phyloP scores from a whole-genome alignment of 2,113 vertebrate genomes.

The Zapornia atra region DNA sequence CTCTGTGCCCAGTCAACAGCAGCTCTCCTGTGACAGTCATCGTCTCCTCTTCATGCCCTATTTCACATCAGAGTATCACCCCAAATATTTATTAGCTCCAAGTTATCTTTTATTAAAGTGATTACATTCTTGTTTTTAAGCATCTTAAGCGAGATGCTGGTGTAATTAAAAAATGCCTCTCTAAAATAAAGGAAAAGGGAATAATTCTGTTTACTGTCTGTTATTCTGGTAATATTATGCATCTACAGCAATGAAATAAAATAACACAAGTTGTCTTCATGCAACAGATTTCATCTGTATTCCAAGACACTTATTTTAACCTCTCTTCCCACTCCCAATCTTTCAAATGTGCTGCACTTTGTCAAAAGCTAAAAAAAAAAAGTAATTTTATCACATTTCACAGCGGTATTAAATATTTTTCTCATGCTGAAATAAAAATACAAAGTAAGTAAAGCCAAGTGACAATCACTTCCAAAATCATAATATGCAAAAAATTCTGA shows the following conservation, averaged over 20 bases:
- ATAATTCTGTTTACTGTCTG: neutral
- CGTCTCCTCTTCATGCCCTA: neutral
- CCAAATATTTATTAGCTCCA: neutral
- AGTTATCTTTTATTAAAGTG: neutral
- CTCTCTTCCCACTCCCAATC: constrained; percentile 12
- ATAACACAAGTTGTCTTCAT: neutral
- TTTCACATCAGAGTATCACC: neutral
- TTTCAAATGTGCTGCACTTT: neutral
- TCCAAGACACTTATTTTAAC: constrained; percentile 11
- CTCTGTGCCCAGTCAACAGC: neutral
- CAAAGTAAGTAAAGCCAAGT: neutral
- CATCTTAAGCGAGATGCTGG: neutral
- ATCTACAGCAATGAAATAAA: neutral
- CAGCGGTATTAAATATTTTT: neutral
- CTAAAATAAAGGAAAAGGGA: neutral
- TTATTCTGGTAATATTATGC: neutral
- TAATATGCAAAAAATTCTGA: too few species aligned
- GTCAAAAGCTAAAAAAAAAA: neutral
- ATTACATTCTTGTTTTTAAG: neutral
- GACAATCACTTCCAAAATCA: neutral
- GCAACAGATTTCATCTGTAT: constrained; percentile 25
- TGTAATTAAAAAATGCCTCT: neutral
- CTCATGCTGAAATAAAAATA: neutral
- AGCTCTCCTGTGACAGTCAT: neutral
- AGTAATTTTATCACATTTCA: neutral